A percentile compares a stretch with the other conserved stretches of the same genome.
Conservation (phyloP, 2,113 vertebrate species). For the Typhlomys cinereus region DNA sequence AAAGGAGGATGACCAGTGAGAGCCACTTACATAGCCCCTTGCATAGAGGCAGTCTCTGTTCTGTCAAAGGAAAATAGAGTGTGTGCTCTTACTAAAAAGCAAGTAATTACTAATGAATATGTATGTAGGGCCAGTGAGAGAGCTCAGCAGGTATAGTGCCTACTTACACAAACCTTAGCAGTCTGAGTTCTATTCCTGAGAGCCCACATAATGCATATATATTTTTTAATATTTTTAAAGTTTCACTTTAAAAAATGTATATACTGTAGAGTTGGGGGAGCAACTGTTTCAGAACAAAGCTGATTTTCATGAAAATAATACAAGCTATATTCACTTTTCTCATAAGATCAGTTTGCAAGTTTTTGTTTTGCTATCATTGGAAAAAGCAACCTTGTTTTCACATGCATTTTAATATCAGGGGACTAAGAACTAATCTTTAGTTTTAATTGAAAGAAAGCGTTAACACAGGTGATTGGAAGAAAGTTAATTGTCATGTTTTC, state of each 20-base stretch:
- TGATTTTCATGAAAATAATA: not conserved
- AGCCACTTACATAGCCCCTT: not conserved
- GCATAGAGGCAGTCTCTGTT: not conserved
- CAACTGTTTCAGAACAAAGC: slow-evolving; percentile 23
- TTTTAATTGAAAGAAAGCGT: not conserved
- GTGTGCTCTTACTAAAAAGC: not conserved
- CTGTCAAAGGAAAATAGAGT: not conserved
- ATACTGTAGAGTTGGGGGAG: not conserved
- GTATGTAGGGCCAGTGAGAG: too few relatives aligned
- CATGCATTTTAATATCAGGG: slow-evolving; percentile 26
- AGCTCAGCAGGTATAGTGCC: too few relatives aligned
- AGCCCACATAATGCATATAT: too few relatives aligned
- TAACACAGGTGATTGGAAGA: not conserved
- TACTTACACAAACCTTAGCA: too few relatives aligned
- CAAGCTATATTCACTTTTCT: not conserved
- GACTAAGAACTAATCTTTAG: slow-evolving; percentile 50
- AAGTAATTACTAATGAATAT: too few relatives aligned
- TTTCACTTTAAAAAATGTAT: not conserved
- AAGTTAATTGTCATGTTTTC: slow-evolving; percentile 46
- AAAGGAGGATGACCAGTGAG: not conserved
- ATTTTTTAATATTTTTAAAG: too few relatives aligned
- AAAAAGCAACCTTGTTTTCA: not conserved
- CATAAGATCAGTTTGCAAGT: not conserved
- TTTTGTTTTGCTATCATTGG: not conserved
- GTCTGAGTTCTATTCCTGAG: too few relatives aligned